Evolutionary conservation across 2,113 vertebrate genomes (phyloP).

Genomic region (Phaethornis superciliosus): DNA sequence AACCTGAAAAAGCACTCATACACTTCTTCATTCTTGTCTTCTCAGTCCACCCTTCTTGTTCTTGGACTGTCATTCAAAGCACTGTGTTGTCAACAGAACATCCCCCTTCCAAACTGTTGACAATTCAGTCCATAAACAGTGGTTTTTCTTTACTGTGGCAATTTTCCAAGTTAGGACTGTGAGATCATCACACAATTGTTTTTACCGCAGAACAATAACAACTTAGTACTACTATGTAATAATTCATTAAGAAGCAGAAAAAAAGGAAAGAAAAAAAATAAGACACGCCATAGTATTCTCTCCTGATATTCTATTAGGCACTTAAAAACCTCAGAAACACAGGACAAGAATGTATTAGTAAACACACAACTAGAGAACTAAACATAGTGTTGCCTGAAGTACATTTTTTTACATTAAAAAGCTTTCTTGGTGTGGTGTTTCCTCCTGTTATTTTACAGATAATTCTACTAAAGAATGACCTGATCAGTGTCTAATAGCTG

Average conservation of each 20-base stretch:
- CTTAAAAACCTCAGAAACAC: conserved; percentile 10
- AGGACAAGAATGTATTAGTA: background rate
- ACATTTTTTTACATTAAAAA: background rate
- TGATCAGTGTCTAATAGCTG: background rate
- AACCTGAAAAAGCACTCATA: background rate
- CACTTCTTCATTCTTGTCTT: background rate
- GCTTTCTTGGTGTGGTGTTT: background rate
- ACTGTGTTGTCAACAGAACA: background rate
- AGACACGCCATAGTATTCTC: background rate
- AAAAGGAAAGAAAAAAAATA: background rate
- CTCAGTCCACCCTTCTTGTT: background rate
- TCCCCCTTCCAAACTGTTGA: background rate
- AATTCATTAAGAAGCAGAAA: background rate
- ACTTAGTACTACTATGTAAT: background rate
- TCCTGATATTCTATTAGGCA: background rate
- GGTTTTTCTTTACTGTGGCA: background rate
- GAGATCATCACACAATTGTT: conserved; percentile 39
- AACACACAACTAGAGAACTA: background rate
- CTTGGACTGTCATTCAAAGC: background rate
- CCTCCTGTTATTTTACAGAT: background rate
- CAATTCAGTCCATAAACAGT: background rate
- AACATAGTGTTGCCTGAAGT: background rate
- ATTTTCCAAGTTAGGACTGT: conserved; percentile 1
- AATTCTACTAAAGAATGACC: background rate
- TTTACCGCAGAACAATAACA: conserved; percentile 22